Base-by-base conservation (phyloP, 2,888 invertebrate species). In the Xanthostigma xanthostigma region DNA sequence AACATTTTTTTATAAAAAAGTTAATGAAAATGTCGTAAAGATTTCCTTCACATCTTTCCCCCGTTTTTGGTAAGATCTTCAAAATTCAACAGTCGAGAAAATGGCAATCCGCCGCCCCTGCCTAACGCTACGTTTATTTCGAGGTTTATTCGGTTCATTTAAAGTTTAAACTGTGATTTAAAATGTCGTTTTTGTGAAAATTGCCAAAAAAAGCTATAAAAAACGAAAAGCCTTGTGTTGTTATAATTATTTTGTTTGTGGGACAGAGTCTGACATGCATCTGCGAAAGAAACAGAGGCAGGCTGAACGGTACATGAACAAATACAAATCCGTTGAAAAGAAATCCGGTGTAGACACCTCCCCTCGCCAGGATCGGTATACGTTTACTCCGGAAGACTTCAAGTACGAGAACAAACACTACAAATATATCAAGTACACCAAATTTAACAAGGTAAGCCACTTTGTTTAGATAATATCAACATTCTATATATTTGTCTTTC, bases 381-480 rank as follows among this genome's bases (percentile, higher is more conserved):
- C 79, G 43, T 77, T 81, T 60, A 81, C 81, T 14, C 82, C 83
- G 3, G 79, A 81, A 61, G 82, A 83, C 64, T 81, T 84, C 64
- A 83, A 81, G 66, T 83, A 81, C 59, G 83, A 83, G 60, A 83
- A 83, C 69, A 82, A 84, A 64, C 83, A 83, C 64, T 84, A 83
- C 66, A 82, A 83, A 62, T 83, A 83, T 65, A 78, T 83, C 57
- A 83, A 83, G 65, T 84, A 83, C 62, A 79, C 79, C 48, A 80
- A 82, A 61, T 79, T 76, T 59, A 79, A 77, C 61, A 78, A 78
- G 73, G 79, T 78, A 59, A 61, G 56, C 46, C 49, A 51, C 53
- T 54, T 46, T 48, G 37, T 44, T 41, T n/a, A 45, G 14, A 43
- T 36, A 11, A 14, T 14, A 33, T 13, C 34, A 17, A 44, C n/a